phyloP scores from a whole-genome alignment of 2,888 invertebrate species.

The Ochropleura plecta region DNA sequence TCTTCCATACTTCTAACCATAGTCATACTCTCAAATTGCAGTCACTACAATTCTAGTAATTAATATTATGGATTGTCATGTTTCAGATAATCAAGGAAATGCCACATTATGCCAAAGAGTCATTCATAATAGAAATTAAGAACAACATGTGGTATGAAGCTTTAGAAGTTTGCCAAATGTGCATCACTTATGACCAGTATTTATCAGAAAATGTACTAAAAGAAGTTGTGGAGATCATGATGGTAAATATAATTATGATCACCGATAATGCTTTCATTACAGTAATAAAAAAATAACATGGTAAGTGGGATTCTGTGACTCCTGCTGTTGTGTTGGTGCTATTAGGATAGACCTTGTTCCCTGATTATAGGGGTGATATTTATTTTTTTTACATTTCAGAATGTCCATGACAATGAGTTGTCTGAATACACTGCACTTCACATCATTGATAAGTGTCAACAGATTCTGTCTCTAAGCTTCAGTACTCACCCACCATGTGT shows the following conservation, averaged over 20 bases:
- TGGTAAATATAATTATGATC: slow-evolving; percentile 75
- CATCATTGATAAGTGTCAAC: slow-evolving; percentile 82
- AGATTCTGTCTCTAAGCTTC: slow-evolving; percentile 79
- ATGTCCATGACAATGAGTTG: slow-evolving; percentile 83
- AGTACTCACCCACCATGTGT: slow-evolving; percentile 84
- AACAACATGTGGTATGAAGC: slow-evolving; percentile 85
- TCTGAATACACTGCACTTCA: slow-evolving; percentile 73
- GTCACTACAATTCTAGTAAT: not conserved
- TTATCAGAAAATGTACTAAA: slow-evolving; percentile 80
- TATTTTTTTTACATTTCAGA: slow-evolving; percentile 80
- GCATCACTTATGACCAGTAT: slow-evolving; percentile 80
- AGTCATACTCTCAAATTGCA: not conserved
- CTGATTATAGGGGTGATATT: not conserved
- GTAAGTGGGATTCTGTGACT: no score
- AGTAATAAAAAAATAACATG: no score
- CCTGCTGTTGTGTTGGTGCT: not conserved
- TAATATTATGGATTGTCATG: not conserved
- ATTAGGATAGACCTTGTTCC: not conserved
- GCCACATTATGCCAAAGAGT: slow-evolving; percentile 77
- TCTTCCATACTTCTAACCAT: not conserved
- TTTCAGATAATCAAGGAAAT: slow-evolving; percentile 75
- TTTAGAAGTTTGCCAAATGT: slow-evolving; percentile 81
- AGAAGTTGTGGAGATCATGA: slow-evolving; percentile 84
- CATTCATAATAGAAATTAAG: slow-evolving; percentile 82
- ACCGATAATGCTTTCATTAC: not conserved